Base-by-base conservation (phyloP, 2,113 vertebrate species). In the Machaerirhynchus nigripectus region DNA sequence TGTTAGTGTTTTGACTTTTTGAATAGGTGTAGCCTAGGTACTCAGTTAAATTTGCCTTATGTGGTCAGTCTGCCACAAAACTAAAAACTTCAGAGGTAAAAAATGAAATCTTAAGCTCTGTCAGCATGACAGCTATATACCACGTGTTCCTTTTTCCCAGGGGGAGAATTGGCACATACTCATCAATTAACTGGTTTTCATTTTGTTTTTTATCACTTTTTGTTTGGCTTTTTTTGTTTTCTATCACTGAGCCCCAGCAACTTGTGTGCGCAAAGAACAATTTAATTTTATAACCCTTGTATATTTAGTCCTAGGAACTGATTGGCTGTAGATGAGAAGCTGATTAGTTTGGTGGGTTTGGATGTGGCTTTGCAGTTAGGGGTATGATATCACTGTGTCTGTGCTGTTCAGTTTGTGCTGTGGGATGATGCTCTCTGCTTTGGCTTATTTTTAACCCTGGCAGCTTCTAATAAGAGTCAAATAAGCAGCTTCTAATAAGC, bases 401-500 rank as follows among this genome's bases (percentile, higher is more conserved):
- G 27, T 77, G 78, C 70, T 85, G 68, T 59, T 95, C 85, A 83
- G 37, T 90, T 91, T 50, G 27, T 86, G 71, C 83, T 60, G n/a
- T 57, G 39, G 18, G 60, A 87, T 68, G 73, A 85, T 75, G 74
- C 53, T 82, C 42, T 88, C 39, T 87, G 69, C 84, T 92, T 89
- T 74, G 82, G 63, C 78, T 93, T 96, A 65, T 84, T 96, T 93
- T 94, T 93, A 94, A 96, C 92, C 71, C 55, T 96, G 94, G 64
- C 63, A 92, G 73, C 80, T 87, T 96, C 94, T 83, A 90, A 3
- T 80, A 86, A 76, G 83, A 64, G 53, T 83, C 83, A 96, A 90
- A 87, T 93, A 91, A 84, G 87, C 89, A 91, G 87, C 80, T 96
- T 95, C 74, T 91, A 92, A 81, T 87, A 95, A 93, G 90, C 90